Evolutionary conservation across 1,140 invertebrate genomes (phyloP).

Genomic region (Melanaphis sacchari): DNA sequence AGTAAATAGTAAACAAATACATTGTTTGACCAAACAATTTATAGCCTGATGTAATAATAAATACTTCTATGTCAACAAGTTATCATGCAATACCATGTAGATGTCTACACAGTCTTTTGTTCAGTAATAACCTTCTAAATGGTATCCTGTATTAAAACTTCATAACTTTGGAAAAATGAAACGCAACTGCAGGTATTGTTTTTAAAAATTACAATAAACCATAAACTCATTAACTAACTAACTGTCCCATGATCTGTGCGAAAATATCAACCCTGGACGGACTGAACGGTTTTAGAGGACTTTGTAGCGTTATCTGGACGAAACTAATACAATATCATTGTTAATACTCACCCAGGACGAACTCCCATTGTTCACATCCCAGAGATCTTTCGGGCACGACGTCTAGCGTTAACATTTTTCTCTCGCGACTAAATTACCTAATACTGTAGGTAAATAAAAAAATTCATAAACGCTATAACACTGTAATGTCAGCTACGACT

Average conservation of each 20-base stretch:
- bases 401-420: conserved; percentile 91
- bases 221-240: not conserved
- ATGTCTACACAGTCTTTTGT: not conserved
- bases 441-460: not conserved
- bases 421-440: not conserved
- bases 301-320: not conserved
- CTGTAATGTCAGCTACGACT: not conserved
- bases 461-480: not conserved
- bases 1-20: not conserved
- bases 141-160: conserved; percentile 31
- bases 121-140: conserved; percentile 83
- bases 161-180: not conserved
- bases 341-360: conserved; percentile 85
- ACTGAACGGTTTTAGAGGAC: not conserved
- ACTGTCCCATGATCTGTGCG: not conserved
- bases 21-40: not conserved
- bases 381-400: conserved; percentile 93
- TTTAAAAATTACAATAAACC: not conserved
- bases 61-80: not conserved
- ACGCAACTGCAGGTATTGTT: not conserved
- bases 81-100: not conserved
- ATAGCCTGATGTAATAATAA: not conserved
- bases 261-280: not conserved
- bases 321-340: not conserved
- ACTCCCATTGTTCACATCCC: conserved; percentile 96